Conservation (phyloP, 1,140 invertebrate species). For the Magallana angulata region DNA sequence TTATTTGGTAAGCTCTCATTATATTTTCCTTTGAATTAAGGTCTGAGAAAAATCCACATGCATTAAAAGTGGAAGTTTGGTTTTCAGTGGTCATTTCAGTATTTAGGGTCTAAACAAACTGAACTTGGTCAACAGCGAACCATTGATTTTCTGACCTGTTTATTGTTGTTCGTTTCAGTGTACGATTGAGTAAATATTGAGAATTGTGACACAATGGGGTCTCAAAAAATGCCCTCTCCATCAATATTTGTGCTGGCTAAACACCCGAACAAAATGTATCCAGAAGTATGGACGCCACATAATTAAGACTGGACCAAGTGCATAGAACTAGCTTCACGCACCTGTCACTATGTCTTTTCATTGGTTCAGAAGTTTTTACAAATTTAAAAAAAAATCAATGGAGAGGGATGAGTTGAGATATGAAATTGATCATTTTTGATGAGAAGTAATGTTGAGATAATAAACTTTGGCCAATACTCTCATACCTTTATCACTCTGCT, state of each 20-base stretch:
- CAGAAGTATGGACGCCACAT: background rate
- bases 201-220: constrained; percentile 28
- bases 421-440: constrained; percentile 36
- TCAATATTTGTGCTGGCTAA: constrained; percentile 30
- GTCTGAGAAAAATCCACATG: constrained; percentile 37
- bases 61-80: background rate
- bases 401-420: constrained; percentile 29
- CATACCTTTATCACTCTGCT: background rate
- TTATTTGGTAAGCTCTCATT: constrained; percentile 30
- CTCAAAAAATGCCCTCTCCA: constrained; percentile 29
- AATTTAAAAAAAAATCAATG: constrained; percentile 28
- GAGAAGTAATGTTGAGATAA: constrained; percentile 23
- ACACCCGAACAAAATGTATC: constrained; percentile 29
- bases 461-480: constrained; percentile 1
- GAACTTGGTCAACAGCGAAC: background rate
- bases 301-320: constrained; percentile 16
- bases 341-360: constrained; percentile 2
- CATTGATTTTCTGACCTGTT: background rate
- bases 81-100: constrained; percentile 25
- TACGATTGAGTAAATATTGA: constrained; percentile 14
- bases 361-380: constrained; percentile 20
- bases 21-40: constrained; percentile 35
- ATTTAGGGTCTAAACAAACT: constrained; percentile 32
- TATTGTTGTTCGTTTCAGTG: constrained; percentile 25
- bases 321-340: constrained; percentile 9